These are phyloP conservation scores for Myxocyprinus asiaticus DNA, from an alignment of 2,113 vertebrate species.

Conservation along the genomic window DNA sequence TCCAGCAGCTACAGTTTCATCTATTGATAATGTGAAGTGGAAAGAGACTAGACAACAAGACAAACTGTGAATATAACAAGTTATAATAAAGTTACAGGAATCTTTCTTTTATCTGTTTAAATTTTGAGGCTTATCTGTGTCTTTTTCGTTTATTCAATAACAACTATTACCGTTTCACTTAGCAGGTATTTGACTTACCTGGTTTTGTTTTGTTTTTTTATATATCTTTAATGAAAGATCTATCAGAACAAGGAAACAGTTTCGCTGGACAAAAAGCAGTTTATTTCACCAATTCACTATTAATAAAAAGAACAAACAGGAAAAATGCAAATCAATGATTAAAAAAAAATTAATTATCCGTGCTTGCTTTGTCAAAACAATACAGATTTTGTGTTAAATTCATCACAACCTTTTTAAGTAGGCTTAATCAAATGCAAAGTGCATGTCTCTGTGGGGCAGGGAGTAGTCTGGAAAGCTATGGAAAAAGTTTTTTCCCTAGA, in stretches of 20 bases:
- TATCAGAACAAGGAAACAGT: neutral
- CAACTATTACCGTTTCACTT: too few relatives aligned
- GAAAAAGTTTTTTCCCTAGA: neutral
- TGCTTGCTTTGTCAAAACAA: neutral
- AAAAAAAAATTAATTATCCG: neutral
- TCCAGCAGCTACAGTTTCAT: conserved; percentile 18
- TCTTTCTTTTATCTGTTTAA: too few relatives aligned
- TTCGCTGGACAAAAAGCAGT: neutral
- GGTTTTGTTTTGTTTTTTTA: neutral
- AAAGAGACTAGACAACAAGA: neutral
- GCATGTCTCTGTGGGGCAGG: neutral
- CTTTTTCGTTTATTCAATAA: too few relatives aligned
- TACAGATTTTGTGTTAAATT: neutral
- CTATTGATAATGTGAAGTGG: conserved; percentile 8
- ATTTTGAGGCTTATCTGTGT: too few relatives aligned
- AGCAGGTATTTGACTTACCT: too few relatives aligned
- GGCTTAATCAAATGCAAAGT: conserved; percentile 22
- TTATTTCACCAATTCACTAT: conserved; percentile 7
- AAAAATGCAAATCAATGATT: conserved; percentile 1
- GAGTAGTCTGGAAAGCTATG: neutral
- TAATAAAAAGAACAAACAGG: neutral
- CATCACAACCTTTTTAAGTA: neutral
- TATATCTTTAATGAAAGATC: neutral
- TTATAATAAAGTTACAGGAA: too few relatives aligned
- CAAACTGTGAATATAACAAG: neutral